These are phyloP conservation scores for Acipenser ruthenus DNA, from an alignment of 2,797 vertebrate genomes.

Conservation along the genomic window DNA sequence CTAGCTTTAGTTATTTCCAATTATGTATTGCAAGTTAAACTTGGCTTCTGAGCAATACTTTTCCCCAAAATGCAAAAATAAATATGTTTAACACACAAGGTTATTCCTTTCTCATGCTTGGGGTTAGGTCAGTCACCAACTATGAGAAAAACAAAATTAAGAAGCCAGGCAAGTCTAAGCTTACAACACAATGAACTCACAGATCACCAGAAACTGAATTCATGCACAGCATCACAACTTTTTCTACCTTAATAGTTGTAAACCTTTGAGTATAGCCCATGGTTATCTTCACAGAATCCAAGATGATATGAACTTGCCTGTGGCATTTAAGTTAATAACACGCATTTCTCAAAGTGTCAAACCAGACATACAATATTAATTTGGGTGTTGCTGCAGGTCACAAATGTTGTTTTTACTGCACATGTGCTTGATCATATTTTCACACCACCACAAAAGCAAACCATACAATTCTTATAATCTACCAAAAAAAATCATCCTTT, in stretches of 20 bases:
- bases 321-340: no score
- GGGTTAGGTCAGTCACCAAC: slow-evolving; percentile 61
- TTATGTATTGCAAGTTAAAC: slow-evolving; percentile 19
- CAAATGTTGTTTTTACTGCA: no score
- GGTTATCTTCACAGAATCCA: slow-evolving; percentile 73
- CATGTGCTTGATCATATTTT: no score
- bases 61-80: slow-evolving; percentile 20
- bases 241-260: slow-evolving; percentile 68
- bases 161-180: slow-evolving; percentile 92
- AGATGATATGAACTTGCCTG: slow-evolving; percentile 21
- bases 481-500: no score
- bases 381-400: no score
- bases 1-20: slow-evolving; percentile 15
- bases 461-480: no score
- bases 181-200: slow-evolving; percentile 76
- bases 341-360: no score
- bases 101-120: slow-evolving; percentile 63
- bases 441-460: no score
- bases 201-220: slow-evolving; percentile 65
- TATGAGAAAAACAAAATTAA: slow-evolving; percentile 56
- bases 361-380: no score
- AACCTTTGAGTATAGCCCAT: slow-evolving; percentile 99
- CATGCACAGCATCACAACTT: slow-evolving; percentile 78
- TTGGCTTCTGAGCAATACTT: slow-evolving; percentile 17
- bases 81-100: slow-evolving; percentile 35